Conservation (phyloP, 2,113 vertebrate species). For the Myodes glareolus region DNA sequence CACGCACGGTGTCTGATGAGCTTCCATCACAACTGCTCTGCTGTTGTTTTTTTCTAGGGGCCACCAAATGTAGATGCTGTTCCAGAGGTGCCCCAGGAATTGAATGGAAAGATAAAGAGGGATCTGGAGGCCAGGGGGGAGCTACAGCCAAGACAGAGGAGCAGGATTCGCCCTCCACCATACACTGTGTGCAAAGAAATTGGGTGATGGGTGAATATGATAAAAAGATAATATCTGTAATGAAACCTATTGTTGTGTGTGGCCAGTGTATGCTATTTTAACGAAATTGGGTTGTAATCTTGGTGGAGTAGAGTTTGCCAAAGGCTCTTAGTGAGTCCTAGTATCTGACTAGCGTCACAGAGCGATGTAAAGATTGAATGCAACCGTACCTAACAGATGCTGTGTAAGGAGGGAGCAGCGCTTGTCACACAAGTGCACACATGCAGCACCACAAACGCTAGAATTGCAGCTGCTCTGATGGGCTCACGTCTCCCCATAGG, state of each 20-base stretch:
- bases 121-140: conserved; percentile 88
- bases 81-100: conserved; percentile 94
- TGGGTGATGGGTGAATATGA: no score
- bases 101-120: conserved; percentile 81
- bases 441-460: not conserved
- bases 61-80: conserved; percentile 87
- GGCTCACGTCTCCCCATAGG: not conserved
- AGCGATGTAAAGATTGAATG: not conserved
- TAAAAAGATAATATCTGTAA: no score
- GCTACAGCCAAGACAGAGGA: conserved; percentile 89
- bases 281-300: not conserved
- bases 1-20: not conserved
- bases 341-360: not conserved
- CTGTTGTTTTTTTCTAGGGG: conserved; percentile 83
- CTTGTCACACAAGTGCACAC: no score
- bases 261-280: not conserved
- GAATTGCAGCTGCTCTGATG: not conserved
- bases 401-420: not conserved
- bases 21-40: not conserved
- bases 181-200: not conserved
- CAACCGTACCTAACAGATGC: not conserved
- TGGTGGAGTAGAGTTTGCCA: not conserved
- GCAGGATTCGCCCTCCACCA: not conserved
- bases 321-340: not conserved
- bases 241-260: not conserved